Percentiles rank a stretch among this genome's conserved stretches.
Evolutionary conservation across 2,797 vertebrate genomes (phyloP).

Genomic region (Cuniculus paca): DNA sequence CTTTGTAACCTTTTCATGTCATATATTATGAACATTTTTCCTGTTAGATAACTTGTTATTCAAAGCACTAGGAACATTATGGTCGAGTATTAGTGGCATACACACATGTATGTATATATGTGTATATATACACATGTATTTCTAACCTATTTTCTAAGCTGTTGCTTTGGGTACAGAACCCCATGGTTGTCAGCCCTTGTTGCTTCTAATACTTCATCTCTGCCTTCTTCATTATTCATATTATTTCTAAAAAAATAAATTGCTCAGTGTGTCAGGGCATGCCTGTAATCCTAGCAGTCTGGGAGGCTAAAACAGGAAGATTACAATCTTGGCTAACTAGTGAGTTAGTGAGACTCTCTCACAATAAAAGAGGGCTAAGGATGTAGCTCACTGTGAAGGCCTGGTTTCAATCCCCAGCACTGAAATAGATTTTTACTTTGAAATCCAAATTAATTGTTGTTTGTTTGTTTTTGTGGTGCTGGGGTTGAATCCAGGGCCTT

Average conservation of each 20-base stretch:
- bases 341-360: not conserved
- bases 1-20: not conserved
- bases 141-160: not conserved
- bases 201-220: not conserved
- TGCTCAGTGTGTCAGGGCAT: not conserved
- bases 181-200: not conserved
- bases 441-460: not conserved
- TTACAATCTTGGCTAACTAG: not conserved
- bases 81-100: not conserved
- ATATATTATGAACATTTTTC: not conserved
- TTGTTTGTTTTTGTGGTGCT: not conserved
- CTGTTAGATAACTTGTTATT: not conserved
- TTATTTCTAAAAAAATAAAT: constrained; percentile 24
- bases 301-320: not conserved
- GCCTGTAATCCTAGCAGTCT: not conserved
- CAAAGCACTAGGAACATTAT: not conserved
- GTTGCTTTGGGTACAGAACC: not conserved
- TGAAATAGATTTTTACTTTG: not conserved
- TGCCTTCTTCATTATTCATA: not conserved
- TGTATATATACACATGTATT: not conserved
- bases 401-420: not conserved
- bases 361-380: not conserved
- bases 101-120: not conserved
- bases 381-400: not conserved
- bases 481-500: not conserved